Percentiles rank a stretch among this genome's conserved stretches.
phyloP scores from a whole-genome alignment of 2,797 vertebrate genomes.

The Smutsia gigantea region DNA sequence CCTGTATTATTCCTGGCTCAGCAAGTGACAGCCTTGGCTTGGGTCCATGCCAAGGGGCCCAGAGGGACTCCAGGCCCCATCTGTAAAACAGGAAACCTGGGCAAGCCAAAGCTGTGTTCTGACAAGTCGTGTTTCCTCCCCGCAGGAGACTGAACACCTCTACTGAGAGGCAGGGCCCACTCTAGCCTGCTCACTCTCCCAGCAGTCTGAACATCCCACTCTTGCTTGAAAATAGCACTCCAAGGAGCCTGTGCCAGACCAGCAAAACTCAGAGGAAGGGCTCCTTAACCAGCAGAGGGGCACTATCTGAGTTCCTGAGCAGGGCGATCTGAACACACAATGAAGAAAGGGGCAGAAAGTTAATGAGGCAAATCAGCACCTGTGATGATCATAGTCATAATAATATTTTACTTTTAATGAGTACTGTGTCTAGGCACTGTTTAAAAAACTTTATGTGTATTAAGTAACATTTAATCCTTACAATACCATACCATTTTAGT shows the following conservation, averaged over 20 bases:
- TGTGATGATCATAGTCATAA: neutral
- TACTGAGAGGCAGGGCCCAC: neutral
- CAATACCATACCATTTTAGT: neutral
- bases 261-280: neutral
- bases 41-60: slow-evolving; percentile 55
- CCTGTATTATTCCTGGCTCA: slow-evolving; percentile 70
- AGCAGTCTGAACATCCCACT: neutral
- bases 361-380: neutral
- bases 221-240: neutral
- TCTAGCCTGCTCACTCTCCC: neutral
- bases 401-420: neutral
- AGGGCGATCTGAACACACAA: neutral
- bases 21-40: slow-evolving; percentile 31
- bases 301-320: neutral
- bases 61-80: slow-evolving; percentile 53
- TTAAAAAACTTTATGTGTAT: neutral
- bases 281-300: neutral
- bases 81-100: slow-evolving; percentile 56
- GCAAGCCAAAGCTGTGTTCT: slow-evolving; percentile 51
- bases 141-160: slow-evolving; percentile 31
- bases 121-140: slow-evolving; percentile 43
- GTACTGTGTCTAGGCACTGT: neutral
- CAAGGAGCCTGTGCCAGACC: neutral
- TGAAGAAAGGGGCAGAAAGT: neutral
- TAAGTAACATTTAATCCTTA: neutral